phyloP scores from a whole-genome alignment of 2,113 vertebrate genomes.

The Corydoras sp. region DNA sequence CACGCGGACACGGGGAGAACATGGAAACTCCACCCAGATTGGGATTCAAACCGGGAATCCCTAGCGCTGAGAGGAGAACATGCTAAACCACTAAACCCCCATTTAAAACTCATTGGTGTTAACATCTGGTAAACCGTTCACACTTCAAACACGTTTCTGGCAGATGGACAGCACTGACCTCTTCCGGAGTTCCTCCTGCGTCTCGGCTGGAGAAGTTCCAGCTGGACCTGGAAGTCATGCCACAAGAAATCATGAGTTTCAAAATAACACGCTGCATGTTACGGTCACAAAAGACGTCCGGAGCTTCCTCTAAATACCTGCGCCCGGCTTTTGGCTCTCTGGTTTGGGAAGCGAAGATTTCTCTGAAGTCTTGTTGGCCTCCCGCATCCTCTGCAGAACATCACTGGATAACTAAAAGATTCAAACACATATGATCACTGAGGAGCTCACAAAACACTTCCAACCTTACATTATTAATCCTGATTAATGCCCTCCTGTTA shows the following conservation, averaged over 20 bases:
- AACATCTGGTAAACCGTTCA: neutral
- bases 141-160: neutral
- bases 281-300: neutral
- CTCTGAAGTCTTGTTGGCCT: conserved; percentile 38
- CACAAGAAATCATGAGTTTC: neutral
- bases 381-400: conserved; percentile 62
- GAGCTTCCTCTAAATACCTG: conserved; percentile 44
- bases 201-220: conserved; percentile 52
- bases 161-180: conserved; percentile 64
- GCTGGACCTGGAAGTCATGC: conserved; percentile 50
- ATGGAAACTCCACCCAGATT: too few relatives aligned
- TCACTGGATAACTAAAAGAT: conserved; percentile 59
- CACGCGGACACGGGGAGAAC: too few relatives aligned
- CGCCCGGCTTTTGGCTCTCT: conserved; percentile 24
- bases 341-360: conserved; percentile 28
- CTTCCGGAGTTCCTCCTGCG: conserved; percentile 71
- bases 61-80: too few relatives aligned
- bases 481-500: too few relatives aligned
- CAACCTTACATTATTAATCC: too few relatives aligned
- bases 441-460: too few relatives aligned
- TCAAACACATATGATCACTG: too few relatives aligned
- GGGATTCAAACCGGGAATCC: too few relatives aligned
- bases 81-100: too few relatives aligned
- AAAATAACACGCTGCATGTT: neutral
- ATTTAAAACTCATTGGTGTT: neutral